Evolutionary conservation across 2,888 invertebrate genomes (phyloP), one percentile per base, ranked within the genome.

Genomic region (Caenorhabditis sp.): DNA sequence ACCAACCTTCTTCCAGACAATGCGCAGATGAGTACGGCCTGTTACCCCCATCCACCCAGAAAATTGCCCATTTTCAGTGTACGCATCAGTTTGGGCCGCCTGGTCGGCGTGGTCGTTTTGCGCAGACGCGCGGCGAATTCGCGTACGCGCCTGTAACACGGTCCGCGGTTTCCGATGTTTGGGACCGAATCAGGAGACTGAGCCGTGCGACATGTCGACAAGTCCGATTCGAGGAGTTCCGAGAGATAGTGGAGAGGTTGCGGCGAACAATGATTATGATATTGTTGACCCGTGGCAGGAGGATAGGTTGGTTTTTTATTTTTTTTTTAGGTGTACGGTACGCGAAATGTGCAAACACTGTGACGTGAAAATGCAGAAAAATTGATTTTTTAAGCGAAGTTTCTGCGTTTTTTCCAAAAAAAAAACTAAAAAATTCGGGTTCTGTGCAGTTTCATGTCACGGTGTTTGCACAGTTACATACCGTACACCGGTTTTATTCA

Each of bases 41-140:
- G n/a, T 10, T n/a, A 10, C 17, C 4, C n/a, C 8, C 8, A 50
- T 17, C 17, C 5, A 50, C 5, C 5, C 36, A 36, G 5, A 8
- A 8, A 36, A 36, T 50, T 24, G 23, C 4, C 5, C 8, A 10
- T 54, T 79, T 85, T 66, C 76, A 87, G 87, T 86, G 31, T 86
- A 81, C 69, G 82, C 83, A 36, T 86, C 87, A 8, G 81, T 86
- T 3, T 87, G 87, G 87, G 87, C 87, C 0, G 76, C 78, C 24
- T 87, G 87, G 87, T 87, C 87, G 0, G 82, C 86, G 3, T 87
- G 87, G 87, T 85, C 85, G 14, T 85, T 85, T 73, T 87, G 87
- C 61, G 74, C 74, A 1, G 82, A 83, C 65, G 77, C 78, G 21
- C 75, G 80, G 8, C 80, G 84, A n/a, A 84, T 87, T 43, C 80